Base-by-base conservation (phyloP, 2,113 vertebrate genomes). In the Triplophysa rosa region DNA sequence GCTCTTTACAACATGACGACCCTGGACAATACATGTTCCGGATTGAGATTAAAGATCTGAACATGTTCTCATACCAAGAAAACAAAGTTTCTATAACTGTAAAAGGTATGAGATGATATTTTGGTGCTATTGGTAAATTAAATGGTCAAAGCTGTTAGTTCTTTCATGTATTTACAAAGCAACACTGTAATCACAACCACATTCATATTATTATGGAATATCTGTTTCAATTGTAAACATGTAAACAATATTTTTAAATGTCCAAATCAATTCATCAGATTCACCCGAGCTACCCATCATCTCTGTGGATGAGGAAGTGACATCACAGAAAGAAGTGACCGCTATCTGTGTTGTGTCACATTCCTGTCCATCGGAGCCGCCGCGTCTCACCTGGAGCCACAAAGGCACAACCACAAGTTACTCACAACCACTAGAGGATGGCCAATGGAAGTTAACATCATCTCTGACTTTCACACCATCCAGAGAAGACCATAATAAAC, bases 361-460 rank as follows among this genome's bases (percentile, higher is more conserved):
- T 84, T 87, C 81, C 67, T 93, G 92, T 67, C 89, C 87, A 1
- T 1, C 70, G 33, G 78, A 84, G 40, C 89, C 84, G 8, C 91
- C 91, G 2, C 67, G 14, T n/a, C 77, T 93, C 73, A 80, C 21
- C 77, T 93, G 91, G 91, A 91, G 37, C 82, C 89, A 82, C 81
- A 1, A 33, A 7, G 90, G 90, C 82, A 7, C 49, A 14, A 0
- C 10, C 23, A 65, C n/a, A 2, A 12, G 61, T 29, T 78, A 80
- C 5, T 33, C 82, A 2, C 58, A 78, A 49, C 0, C 49, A 52
- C 81, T 87, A 24, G 11, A 10, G 0, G 4, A 80, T 0, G 84
- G 85, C 40, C 86, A 86, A 63, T 92, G 88, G 89, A 78, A 45
- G 21, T 47, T 74, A 1, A 89, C 68, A 1, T 91, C 89, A 13